phyloP scores from a whole-genome alignment of 2,888 invertebrate genomes.

The Ophonus ardosiacus region DNA sequence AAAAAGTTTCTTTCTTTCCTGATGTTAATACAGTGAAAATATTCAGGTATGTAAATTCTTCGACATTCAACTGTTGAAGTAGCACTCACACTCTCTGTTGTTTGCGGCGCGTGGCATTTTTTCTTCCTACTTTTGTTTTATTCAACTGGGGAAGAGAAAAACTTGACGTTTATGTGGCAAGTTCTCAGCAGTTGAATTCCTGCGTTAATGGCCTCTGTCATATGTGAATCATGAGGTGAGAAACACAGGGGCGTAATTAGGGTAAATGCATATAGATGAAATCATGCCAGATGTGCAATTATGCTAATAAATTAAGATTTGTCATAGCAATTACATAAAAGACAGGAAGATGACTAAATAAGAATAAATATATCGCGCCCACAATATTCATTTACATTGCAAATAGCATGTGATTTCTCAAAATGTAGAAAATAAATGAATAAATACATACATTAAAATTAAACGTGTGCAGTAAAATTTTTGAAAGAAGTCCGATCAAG shows the following conservation, averaged over 20 bases:
- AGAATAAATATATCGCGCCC: not conserved
- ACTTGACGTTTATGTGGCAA: slow-evolving; percentile 5
- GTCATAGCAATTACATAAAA: not conserved
- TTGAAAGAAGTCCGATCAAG: too few species aligned
- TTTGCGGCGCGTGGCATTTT: slow-evolving; percentile 33
- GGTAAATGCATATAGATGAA: not conserved
- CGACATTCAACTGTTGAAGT: slow-evolving; percentile 13
- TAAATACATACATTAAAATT: too few species aligned
- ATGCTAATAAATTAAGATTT: not conserved
- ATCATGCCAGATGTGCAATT: not conserved
- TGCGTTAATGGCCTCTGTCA: slow-evolving; percentile 26
- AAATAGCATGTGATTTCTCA: not conserved
- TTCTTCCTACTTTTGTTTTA: slow-evolving; percentile 45
- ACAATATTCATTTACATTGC: not conserved
- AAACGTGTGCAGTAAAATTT: too few species aligned
- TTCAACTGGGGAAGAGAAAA: slow-evolving; percentile 24
- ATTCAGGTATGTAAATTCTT: slow-evolving; percentile 39
- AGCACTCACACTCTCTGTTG: slow-evolving; percentile 22
- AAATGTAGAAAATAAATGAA: too few species aligned
- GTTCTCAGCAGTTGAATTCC: slow-evolving; percentile 20
- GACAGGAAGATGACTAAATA: not conserved
- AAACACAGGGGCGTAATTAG: slow-evolving; percentile 30
- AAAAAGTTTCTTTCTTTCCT: not conserved
- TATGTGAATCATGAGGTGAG: slow-evolving; percentile 47
- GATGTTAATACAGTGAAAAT: slow-evolving; percentile 31